These are phyloP conservation scores for Macroramphosus scolopax DNA, from an alignment of 2,797 vertebrate genomes.

Conservation along the genomic window DNA sequence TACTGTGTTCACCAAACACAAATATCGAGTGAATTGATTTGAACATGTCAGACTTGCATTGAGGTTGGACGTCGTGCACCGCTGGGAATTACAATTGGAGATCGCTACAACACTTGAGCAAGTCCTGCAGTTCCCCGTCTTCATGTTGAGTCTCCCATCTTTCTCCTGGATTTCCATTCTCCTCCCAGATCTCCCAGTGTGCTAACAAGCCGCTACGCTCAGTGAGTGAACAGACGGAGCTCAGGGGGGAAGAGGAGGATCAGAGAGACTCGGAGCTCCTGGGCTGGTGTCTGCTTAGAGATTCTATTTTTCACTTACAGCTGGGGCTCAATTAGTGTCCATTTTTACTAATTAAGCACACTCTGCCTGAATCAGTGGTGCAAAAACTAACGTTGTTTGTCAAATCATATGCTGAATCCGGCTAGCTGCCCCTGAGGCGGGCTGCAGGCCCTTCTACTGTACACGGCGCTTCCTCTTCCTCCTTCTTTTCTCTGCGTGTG, in stretches of 20 bases:
- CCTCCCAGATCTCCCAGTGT: conserved; percentile 69
- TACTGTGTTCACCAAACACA: conserved; percentile 12
- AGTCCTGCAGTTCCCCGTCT: conserved; percentile 39
- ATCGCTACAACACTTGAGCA: conserved; percentile 9
- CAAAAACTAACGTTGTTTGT: conserved; percentile 74
- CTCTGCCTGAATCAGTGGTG: conserved; percentile 68
- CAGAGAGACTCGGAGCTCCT: conserved; percentile 70
- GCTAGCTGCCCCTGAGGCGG: conserved; percentile 68
- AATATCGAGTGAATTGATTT: too few species aligned
- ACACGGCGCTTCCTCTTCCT: conserved; percentile 50
- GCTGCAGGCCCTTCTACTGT: conserved; percentile 66
- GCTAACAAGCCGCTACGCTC: conserved; percentile 71
- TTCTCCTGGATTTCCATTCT: conserved; percentile 67
- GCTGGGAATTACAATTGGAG: background rate
- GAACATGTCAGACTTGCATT: too few species aligned
- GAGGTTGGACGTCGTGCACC: too few species aligned
- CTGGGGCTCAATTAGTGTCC: conserved; percentile 79
- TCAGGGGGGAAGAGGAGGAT: conserved; percentile 67
- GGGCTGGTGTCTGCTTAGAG: conserved; percentile 67
- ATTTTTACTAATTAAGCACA: conserved; percentile 76
- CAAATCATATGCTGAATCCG: conserved; percentile 65
- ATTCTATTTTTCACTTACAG: conserved; percentile 64
- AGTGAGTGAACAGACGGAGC: conserved; percentile 70
- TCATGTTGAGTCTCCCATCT: conserved; percentile 41
- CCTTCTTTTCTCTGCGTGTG: conserved; percentile 24